Base-by-base conservation (phyloP, 1,140 invertebrate genomes). In the Drosophila lowei region DNA sequence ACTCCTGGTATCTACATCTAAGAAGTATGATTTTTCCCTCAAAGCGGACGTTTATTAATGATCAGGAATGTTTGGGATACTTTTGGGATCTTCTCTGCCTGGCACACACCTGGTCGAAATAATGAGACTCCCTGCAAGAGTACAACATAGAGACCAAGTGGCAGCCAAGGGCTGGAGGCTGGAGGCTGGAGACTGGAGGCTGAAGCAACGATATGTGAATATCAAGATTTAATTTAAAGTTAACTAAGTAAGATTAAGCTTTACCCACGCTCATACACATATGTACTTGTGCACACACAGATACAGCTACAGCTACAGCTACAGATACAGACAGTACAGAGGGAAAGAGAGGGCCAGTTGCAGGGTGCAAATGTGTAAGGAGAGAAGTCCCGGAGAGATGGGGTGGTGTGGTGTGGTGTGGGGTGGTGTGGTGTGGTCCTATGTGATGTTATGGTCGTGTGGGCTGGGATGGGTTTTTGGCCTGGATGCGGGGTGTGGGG, bases 221-320 rank as follows among this genome's bases (percentile, higher is more conserved):
- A 86, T 86, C 83, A 86, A 86, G 83, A 86, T 86, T 86, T 86
- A 86, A 86, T 86, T 86, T 86, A 86, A 86, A 86, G 83, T 86
- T 86, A 86, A 86, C 83, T 86, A 88, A 86, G 83, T 88, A 86
- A 86, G 83, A 86, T 86, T 86, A 88, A 88, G 83, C 83, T 77
- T 65, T 78, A 76, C 78, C 83, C 80, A 65, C 52, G 65, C 81
- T 49, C 64, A 76, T 63, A 59, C 58, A 65, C 56, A 80, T 38
- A 38, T 38, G 34, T 38, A 34, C 34, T 38, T 38, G 34, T 13
- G 9, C 61, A 43, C 48, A 68, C 55, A 61, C 28, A 56, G 30
- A 55, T 38, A 50, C 44, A 56, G 18, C 61, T 48, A 55, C 25
- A 75, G 18, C 1, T 2, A 18, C 18, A 18, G 18, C 1, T 18